Percentiles rank a stretch among this genome's conserved stretches.
Evolutionary conservation across 2,113 vertebrate genomes (phyloP).

Genomic region (Maylandia zebra): DNA sequence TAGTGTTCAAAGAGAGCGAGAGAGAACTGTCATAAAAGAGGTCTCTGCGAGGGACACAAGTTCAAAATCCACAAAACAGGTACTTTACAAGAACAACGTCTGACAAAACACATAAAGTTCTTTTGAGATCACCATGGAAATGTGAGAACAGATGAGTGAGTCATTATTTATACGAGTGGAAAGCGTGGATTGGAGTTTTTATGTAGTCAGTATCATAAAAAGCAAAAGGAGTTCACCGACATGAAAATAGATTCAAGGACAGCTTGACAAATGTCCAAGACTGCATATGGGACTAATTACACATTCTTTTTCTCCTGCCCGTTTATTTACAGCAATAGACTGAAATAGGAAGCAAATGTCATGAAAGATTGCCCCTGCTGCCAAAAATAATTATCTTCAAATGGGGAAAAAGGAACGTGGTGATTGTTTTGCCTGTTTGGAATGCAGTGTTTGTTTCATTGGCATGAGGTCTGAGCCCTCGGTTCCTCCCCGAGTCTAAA

Average conservation of each 20-base stretch:
- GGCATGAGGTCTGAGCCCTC: constrained; percentile 74
- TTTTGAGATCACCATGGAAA: background rate
- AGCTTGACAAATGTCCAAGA: background rate
- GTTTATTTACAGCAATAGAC: constrained; percentile 16
- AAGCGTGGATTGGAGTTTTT: background rate
- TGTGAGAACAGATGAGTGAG: background rate
- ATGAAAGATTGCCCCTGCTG: background rate
- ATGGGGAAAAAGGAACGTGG: constrained; percentile 61
- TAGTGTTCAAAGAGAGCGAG: background rate
- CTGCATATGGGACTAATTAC: constrained; percentile 36
- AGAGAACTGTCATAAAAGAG: background rate
- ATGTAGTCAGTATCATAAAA: background rate
- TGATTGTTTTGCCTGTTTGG: constrained; percentile 72
- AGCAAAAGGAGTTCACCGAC: background rate
- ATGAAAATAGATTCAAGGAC: background rate
- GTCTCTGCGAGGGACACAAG: background rate
- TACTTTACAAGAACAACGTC: background rate
- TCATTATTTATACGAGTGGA: background rate
- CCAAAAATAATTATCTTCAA: constrained; percentile 76
- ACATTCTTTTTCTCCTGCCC: background rate
- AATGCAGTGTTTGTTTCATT: constrained; percentile 70
- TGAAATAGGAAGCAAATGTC: constrained; percentile 4
- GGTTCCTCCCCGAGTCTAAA: constrained; percentile 69
- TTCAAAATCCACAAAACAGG: background rate
- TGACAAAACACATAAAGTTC: background rate